Evolutionary conservation across 30 jellyfish, hydroid and myxozoan species (phyloP).

Genomic region (Pseudorhiza aurosa): DNA sequence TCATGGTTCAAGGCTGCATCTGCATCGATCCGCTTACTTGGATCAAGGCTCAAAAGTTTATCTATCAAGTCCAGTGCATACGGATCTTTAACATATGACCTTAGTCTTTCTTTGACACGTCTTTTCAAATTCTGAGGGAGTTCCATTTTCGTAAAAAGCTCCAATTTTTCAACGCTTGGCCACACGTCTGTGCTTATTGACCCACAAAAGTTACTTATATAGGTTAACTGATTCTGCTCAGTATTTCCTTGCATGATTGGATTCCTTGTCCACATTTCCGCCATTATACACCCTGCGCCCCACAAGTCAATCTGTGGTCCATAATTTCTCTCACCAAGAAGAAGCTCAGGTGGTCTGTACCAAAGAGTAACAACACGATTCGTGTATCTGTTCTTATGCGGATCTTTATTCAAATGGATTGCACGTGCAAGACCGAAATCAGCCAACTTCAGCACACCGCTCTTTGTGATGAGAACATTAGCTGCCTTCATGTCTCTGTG

Average conservation of each 20-base stretch:
- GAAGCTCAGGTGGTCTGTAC: slow-evolving; percentile 99
- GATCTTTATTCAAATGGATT: slow-evolving; percentile 90
- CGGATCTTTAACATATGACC: slow-evolving; percentile 79
- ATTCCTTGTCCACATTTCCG: slow-evolving; percentile 98
- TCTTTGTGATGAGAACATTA: slow-evolving; percentile 92
- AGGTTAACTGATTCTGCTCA: slow-evolving; percentile 88
- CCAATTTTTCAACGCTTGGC: slow-evolving; percentile 96
- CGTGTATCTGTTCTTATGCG: slow-evolving; percentile 89
- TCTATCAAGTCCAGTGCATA: slow-evolving; percentile 93
- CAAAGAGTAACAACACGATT: slow-evolving; percentile 97
- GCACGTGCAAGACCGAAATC: slow-evolving; percentile 99
- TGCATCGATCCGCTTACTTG: slow-evolving; percentile 90
- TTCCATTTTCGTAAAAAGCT: slow-evolving; percentile 81
- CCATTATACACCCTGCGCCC: slow-evolving; percentile 99
- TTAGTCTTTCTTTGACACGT: slow-evolving; percentile 88
- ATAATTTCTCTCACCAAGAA: slow-evolving; percentile 96
- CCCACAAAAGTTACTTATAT: slow-evolving; percentile 92
- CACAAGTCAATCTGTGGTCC: slow-evolving; percentile 98
- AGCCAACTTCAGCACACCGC: slow-evolving; percentile 96
- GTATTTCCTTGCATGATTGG: slow-evolving; percentile 99
- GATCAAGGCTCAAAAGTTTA: slow-evolving; percentile 88
- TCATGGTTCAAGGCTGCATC: slow-evolving; percentile 98
- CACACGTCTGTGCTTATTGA: slow-evolving; percentile 80
- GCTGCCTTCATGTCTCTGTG: slow-evolving; percentile 99
- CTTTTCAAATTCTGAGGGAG: slow-evolving; percentile 77